Conservation (phyloP, 2,888 invertebrate species). For the Lasioglossum villosulum region DNA sequence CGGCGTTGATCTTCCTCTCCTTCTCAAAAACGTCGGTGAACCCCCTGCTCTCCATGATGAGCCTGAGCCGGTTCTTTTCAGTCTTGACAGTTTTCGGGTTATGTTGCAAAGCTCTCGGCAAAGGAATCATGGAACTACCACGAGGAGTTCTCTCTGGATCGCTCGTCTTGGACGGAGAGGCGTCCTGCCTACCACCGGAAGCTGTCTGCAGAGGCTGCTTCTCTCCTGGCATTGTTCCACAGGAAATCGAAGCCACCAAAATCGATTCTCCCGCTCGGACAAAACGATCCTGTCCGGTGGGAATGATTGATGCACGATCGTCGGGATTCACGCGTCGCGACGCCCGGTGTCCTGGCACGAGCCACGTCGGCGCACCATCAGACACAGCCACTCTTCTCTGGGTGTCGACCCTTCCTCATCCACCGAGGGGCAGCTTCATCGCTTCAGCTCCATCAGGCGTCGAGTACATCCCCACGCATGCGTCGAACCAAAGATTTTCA, state of each 20-base stretch:
- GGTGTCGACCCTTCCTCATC: conserved; percentile 53
- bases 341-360: conserved; percentile 32
- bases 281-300: neutral
- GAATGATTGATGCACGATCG: neutral
- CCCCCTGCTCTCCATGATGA: conserved; percentile 75
- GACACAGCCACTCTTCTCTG: conserved; percentile 45
- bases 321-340: conserved; percentile 45
- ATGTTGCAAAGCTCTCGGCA: conserved; percentile 65
- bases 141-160: conserved; percentile 35
- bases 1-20: conserved; percentile 67
- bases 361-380: conserved; percentile 48
- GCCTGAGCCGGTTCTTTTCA: conserved; percentile 79
- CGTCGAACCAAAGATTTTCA: conserved; percentile 81
- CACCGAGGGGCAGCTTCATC: conserved; percentile 62
- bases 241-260: neutral
- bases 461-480: conserved; percentile 75
- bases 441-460: conserved; percentile 62
- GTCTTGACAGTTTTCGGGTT: conserved; percentile 80
- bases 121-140: conserved; percentile 72
- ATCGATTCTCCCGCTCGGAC: neutral
- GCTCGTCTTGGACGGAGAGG: conserved; percentile 23
- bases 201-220: conserved; percentile 32
- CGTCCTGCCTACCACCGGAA: conserved; percentile 11
- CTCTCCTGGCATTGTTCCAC: conserved; percentile 16
- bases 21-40: conserved; percentile 67